Evolutionary conservation across 2,113 vertebrate genomes (phyloP).

Genomic region (Dromaius novaehollandiae): DNA sequence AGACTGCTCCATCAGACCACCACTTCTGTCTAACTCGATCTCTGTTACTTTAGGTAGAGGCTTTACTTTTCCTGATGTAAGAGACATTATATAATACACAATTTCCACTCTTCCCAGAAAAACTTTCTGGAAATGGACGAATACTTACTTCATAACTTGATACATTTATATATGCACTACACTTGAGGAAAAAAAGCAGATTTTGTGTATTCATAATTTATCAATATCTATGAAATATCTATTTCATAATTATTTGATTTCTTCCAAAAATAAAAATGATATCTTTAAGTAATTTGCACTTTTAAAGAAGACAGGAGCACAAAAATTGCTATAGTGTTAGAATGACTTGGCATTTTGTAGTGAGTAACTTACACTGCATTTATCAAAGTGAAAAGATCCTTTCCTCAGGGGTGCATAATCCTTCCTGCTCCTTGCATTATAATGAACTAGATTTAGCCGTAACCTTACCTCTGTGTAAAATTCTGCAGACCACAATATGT

Average conservation of each 20-base stretch:
- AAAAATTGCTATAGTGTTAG: neutral
- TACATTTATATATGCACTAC: neutral
- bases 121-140: neutral
- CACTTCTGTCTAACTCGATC: neutral
- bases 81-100: neutral
- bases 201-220: neutral
- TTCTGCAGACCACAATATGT: neutral
- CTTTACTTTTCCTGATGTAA: neutral
- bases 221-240: neutral
- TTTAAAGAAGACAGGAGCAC: neutral
- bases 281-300: neutral
- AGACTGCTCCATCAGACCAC: neutral
- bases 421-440: conserved; percentile 1
- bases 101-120: neutral
- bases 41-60: neutral
- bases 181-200: neutral
- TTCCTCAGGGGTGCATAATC: conserved; percentile 26
- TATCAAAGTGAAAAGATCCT: conserved; percentile 39
- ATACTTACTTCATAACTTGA: neutral
- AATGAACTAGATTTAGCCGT: conserved; percentile 39
- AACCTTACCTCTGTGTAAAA: neutral
- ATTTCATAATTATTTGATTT: neutral
- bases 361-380: neutral
- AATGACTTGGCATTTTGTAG: conserved; percentile 25
- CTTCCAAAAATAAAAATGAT: neutral